Evolutionary conservation across 2,113 vertebrate genomes (phyloP).

Genomic region (Saccopteryx bilineata): DNA sequence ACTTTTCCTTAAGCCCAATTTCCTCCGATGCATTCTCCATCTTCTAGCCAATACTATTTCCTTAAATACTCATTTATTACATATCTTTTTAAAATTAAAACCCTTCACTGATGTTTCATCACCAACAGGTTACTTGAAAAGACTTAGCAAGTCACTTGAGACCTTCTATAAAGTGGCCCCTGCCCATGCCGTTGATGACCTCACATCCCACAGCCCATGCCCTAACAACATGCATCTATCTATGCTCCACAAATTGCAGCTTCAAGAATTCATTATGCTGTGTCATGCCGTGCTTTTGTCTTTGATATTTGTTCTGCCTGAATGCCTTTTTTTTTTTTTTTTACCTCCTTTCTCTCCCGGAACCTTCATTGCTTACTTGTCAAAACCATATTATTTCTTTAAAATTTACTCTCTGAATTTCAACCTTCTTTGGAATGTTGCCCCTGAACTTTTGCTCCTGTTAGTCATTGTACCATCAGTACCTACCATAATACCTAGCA

Average conservation of each 20-base stretch:
- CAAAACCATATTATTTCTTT: constrained; percentile 32
- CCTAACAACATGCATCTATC: neutral
- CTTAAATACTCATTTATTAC: neutral
- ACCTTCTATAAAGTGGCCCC: neutral
- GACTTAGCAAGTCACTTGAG: neutral
- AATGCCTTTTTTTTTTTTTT: neutral
- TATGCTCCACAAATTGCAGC: neutral
- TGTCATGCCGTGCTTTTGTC: neutral
- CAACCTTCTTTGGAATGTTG: neutral
- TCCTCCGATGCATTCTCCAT: neutral
- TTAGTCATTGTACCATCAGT: neutral
- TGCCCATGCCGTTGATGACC: too few species aligned
- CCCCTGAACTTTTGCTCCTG: neutral
- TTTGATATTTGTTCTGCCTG: neutral
- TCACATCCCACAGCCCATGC: neutral
- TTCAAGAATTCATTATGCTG: neutral
- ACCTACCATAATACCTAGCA: neutral
- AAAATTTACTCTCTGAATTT: constrained; percentile 30
- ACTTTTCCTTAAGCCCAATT: neutral
- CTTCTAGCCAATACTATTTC: neutral
- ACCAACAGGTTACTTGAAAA: neutral
- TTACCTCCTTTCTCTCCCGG: neutral
- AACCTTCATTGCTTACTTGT: neutral
- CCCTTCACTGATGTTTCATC: neutral
- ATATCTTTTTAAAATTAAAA: neutral